Evolutionary conservation across 2,888 invertebrate genomes (phyloP).

Genomic region (Chymomyza fuscimana): DNA sequence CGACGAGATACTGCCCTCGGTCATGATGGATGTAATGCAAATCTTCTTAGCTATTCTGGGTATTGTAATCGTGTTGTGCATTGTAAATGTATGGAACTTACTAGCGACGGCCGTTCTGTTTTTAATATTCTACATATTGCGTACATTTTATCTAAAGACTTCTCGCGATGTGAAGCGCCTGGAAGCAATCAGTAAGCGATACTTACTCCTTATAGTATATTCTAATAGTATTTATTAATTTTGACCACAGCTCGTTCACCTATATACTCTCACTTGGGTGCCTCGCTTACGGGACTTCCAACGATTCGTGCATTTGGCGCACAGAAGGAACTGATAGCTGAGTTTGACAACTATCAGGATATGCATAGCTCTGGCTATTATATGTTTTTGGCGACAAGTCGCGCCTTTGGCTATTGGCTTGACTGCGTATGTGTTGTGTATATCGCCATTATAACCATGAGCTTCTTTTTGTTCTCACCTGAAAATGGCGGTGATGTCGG

Average conservation of each 20-base stretch:
- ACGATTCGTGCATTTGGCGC: conserved; percentile 95
- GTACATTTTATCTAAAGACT: conserved; percentile 88
- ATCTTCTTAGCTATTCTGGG: conserved; percentile 89
- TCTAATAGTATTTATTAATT: background rate
- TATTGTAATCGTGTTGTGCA: conserved; percentile 87
- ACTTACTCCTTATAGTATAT: background rate
- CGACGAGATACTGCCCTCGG: conserved; percentile 79
- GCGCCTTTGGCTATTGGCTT: conserved; percentile 96
- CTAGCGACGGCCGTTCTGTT: conserved; percentile 86
- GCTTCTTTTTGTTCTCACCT: conserved; percentile 87
- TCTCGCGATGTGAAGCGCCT: conserved; percentile 90
- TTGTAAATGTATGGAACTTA: conserved; percentile 87
- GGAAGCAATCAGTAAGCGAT: conserved; percentile 89
- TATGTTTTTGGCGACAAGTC: conserved; percentile 91
- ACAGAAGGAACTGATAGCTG: conserved; percentile 87
- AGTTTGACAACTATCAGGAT: conserved; percentile 91
- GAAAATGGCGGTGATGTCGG: conserved; percentile 88
- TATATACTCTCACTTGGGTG: conserved; percentile 95
- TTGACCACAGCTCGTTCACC: conserved; percentile 88
- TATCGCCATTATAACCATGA: conserved; percentile 91
- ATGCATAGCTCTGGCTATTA: conserved; percentile 95
- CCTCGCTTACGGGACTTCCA: conserved; percentile 92
- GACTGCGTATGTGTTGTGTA: conserved; percentile 94
- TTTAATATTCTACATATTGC: conserved; percentile 87
- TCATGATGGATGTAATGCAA: conserved; percentile 81